Percentiles rank a stretch among this genome's conserved stretches.
Conservation (phyloP, 2,888 invertebrate species). For the Phyllotreta cruciferae region DNA sequence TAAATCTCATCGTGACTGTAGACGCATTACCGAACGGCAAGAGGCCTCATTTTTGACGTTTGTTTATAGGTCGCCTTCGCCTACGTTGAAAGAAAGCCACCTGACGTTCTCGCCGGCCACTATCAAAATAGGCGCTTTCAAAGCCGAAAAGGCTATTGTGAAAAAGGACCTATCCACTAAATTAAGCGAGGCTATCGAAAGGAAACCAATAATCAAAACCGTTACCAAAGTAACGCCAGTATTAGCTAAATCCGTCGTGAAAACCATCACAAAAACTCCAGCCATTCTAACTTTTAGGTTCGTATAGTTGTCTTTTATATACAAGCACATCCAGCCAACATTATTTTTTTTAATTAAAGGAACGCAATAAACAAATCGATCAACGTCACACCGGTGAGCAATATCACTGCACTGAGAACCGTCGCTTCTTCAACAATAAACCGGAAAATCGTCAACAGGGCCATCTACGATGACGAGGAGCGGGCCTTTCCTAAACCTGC, state of each 20-base stretch:
- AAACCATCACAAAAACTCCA: conserved; percentile 48
- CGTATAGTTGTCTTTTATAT: neutral
- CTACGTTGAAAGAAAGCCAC: conserved; percentile 73
- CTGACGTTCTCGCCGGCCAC: conserved; percentile 75
- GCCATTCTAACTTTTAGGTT: conserved; percentile 51
- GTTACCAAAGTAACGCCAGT: conserved; percentile 57
- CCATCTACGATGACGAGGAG: conserved; percentile 59
- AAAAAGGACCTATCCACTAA: conserved; percentile 72
- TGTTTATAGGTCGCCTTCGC: conserved; percentile 62
- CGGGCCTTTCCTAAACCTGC: conserved; percentile 92
- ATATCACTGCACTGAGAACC: conserved; percentile 47
- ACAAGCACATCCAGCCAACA: neutral
- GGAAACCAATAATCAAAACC: conserved; percentile 49
- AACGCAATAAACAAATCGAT: conserved; percentile 47
- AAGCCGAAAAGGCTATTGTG: conserved; percentile 63
- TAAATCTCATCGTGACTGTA: too few relatives aligned
- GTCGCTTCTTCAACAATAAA: conserved; percentile 39
- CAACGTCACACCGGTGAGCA: conserved; percentile 51
- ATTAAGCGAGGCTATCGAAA: conserved; percentile 58
- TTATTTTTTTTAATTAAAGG: conserved; percentile 22
- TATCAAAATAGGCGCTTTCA: conserved; percentile 69
- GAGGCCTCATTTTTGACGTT: too few relatives aligned
- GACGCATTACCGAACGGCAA: too few relatives aligned
- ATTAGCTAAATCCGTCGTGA: conserved; percentile 54
- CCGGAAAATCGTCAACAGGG: conserved; percentile 22